These are phyloP conservation scores for Artemia sinica DNA, from an alignment of 2,888 invertebrate species.

Conservation along the genomic window DNA sequence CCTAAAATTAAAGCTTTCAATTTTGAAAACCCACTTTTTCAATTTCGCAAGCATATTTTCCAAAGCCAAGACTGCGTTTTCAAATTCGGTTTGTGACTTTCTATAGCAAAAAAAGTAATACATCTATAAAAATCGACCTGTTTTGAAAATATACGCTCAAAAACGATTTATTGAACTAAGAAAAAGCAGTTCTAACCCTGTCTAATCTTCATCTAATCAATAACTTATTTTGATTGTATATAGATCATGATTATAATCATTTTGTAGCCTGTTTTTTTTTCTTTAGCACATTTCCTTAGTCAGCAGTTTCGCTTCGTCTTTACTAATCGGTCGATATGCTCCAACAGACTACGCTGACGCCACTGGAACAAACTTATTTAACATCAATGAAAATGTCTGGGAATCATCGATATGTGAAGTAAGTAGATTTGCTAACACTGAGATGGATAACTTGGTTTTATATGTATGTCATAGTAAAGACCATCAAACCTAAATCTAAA, in stretches of 20 bases:
- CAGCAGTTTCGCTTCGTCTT: conserved; percentile 74
- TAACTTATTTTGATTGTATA: too few relatives aligned
- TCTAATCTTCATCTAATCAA: too few relatives aligned
- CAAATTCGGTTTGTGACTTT: conserved; percentile 11
- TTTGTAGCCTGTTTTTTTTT: conserved; percentile 18
- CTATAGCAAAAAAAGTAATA: neutral
- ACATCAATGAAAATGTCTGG: conserved; percentile 63
- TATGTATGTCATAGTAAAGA: too few relatives aligned
- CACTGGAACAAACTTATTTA: conserved; percentile 87
- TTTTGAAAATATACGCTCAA: conserved; percentile 2
- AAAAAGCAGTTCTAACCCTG: neutral
- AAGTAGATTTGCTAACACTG: neutral
- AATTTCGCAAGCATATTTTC: too few relatives aligned
- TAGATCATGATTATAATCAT: neutral
- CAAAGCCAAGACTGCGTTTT: too few relatives aligned
- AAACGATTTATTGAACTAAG: neutral
- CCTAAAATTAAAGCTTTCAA: too few relatives aligned
- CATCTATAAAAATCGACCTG: neutral
- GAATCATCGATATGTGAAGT: neutral
- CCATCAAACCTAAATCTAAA: too few relatives aligned
- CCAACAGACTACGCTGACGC: conserved; percentile 81
- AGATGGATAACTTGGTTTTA: too few relatives aligned
- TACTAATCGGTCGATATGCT: conserved; percentile 70
- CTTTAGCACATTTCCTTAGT: conserved; percentile 70
- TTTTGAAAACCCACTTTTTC: too few relatives aligned